Evolutionary conservation across 1,140 invertebrate genomes (phyloP).

Genomic region (Listronotus oregonensis): DNA sequence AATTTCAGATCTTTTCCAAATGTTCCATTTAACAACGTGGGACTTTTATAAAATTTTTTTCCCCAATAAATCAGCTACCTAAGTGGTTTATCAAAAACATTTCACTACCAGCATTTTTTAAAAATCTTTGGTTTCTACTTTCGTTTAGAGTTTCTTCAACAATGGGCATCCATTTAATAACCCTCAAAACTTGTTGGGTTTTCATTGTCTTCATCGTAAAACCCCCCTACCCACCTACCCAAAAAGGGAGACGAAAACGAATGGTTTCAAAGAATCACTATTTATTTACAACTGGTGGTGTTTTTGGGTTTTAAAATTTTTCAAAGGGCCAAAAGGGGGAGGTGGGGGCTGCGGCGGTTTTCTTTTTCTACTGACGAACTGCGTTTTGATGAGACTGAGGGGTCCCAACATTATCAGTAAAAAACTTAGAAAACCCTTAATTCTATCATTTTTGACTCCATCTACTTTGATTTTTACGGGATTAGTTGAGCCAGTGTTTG

Average conservation of each 20-base stretch:
- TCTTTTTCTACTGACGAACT: conserved; percentile 53
- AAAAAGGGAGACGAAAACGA: conserved; percentile 63
- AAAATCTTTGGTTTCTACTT: conserved; percentile 64
- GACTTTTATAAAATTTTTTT: conserved; percentile 67
- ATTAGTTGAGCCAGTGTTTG: conserved; percentile 48
- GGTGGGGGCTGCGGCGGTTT: conserved; percentile 58
- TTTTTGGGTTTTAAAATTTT: conserved; percentile 42
- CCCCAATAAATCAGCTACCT: conserved; percentile 73
- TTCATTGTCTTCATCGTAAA: conserved; percentile 61
- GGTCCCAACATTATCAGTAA: conserved; percentile 49
- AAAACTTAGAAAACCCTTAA: conserved; percentile 55
- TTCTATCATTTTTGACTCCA: conserved; percentile 52
- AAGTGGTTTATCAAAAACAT: conserved; percentile 56
- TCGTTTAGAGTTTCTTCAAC: conserved; percentile 60
- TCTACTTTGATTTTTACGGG: conserved; percentile 50
- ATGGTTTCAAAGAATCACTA: conserved; percentile 63
- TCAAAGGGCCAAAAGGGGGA: conserved; percentile 60
- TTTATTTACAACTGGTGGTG: conserved; percentile 57
- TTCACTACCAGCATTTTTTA: conserved; percentile 52
- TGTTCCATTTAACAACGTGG: conserved; percentile 63
- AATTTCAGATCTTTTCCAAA: conserved; percentile 65
- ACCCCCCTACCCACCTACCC: conserved; percentile 56
- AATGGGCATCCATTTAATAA: conserved; percentile 64
- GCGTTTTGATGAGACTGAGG: conserved; percentile 50
- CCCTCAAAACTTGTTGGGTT: conserved; percentile 69